Evolutionary conservation across 2,888 invertebrate species (phyloP).

Genomic region (Cataglyphis rosenhaueri): DNA sequence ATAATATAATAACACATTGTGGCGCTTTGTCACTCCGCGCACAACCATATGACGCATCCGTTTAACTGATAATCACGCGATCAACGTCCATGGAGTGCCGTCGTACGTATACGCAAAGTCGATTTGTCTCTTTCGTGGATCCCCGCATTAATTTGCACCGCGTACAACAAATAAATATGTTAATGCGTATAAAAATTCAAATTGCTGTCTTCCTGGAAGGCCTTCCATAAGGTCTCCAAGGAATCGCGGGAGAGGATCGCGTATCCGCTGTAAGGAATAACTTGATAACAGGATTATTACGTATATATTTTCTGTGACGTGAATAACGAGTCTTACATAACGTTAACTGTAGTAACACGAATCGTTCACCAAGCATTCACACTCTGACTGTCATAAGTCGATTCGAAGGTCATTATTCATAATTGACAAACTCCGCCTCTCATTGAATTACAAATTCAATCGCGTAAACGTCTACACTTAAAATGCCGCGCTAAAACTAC

Average conservation of each 20-base stretch:
- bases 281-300: slow-evolving; percentile 32
- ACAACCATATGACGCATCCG: slow-evolving; percentile 9
- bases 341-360: slow-evolving; percentile 1
- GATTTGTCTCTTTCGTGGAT: not conserved
- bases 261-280: slow-evolving; percentile 6
- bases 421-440: slow-evolving; percentile 25
- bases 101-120: not conserved
- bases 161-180: slow-evolving; percentile 32
- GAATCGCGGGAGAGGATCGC: not conserved
- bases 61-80: slow-evolving; percentile 25
- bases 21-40: slow-evolving; percentile 22
- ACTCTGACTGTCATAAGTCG: not conserved
- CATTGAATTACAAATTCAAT: slow-evolving; percentile 33
- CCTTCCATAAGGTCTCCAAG: not conserved
- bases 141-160: slow-evolving; percentile 1
- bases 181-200: slow-evolving; percentile 2
- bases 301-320: slow-evolving; percentile 28
- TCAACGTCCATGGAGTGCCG: slow-evolving; percentile 2
- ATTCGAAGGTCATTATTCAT: slow-evolving; percentile 15
- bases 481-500: slow-evolving; percentile 25
- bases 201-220: not conserved
- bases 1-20: slow-evolving; percentile 27
- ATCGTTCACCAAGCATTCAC: not conserved
- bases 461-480: not conserved
- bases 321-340: slow-evolving; percentile 14